These are phyloP conservation scores for Erebia aethiops DNA, from an alignment of 2,888 invertebrate genomes.

Conservation along the genomic window DNA sequence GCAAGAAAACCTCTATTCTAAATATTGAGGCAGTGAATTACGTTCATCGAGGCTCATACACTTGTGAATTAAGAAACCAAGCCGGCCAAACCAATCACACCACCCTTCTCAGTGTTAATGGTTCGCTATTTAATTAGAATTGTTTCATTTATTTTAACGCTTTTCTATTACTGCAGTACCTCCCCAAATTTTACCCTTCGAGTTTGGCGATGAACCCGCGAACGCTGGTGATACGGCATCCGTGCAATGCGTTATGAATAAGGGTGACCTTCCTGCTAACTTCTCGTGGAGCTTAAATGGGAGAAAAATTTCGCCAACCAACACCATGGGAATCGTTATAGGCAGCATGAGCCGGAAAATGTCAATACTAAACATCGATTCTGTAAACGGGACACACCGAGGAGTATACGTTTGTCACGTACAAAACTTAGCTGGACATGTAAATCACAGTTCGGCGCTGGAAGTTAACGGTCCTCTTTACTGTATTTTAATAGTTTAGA, in stretches of 20 bases:
- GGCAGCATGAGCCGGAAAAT: constrained; percentile 85
- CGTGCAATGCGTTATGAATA: constrained; percentile 88
- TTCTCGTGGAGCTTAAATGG: constrained; percentile 87
- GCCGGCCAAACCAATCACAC: constrained; percentile 84
- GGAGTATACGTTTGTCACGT: constrained; percentile 90
- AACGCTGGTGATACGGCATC: constrained; percentile 89
- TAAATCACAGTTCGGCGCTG: constrained; percentile 86
- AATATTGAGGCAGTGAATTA: constrained; percentile 85
- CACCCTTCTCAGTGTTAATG: constrained; percentile 84
- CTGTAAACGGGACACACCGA: constrained; percentile 86
- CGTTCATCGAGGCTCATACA: constrained; percentile 85
- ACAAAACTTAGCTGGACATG: constrained; percentile 86
- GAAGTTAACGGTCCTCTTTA: constrained; percentile 86
- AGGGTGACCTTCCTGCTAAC: constrained; percentile 91
- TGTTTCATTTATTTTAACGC: constrained; percentile 47
- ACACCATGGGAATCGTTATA: constrained; percentile 82
- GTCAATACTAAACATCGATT: constrained; percentile 87
- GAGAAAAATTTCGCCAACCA: constrained; percentile 77
- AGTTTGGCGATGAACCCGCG: constrained; percentile 86
- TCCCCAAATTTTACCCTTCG: constrained; percentile 86
- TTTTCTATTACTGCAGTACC: constrained; percentile 79
- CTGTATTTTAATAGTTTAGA: constrained; percentile 15
- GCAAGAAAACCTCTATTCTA: constrained; percentile 85
- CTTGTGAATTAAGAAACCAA: constrained; percentile 85
- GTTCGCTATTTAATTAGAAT: constrained; percentile 61